phyloP scores from a whole-genome alignment of 2,888 invertebrate species.

The Panzeria rudis region DNA sequence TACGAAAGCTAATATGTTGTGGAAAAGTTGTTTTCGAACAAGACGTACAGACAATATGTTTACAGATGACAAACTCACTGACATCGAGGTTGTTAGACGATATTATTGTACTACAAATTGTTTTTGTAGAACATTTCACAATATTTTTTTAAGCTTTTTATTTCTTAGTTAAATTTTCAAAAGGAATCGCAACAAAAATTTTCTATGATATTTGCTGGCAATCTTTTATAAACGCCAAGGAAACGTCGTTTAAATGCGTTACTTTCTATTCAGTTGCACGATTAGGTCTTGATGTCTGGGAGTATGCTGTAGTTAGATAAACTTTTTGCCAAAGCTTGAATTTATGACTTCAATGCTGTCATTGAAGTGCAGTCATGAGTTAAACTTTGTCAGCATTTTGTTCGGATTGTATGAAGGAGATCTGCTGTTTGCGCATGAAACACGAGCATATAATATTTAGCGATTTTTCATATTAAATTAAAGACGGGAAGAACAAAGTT shows the following conservation, averaged over 20 bases:
- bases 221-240: conserved; percentile 4
- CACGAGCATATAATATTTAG: background rate
- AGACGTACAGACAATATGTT: conserved; percentile 7
- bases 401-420: background rate
- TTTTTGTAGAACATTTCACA: conserved; percentile 1
- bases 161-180: background rate
- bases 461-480: conserved; percentile 11
- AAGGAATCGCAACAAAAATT: conserved; percentile 21
- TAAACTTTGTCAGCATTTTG: conserved; percentile 31
- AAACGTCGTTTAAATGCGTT: conserved; percentile 44
- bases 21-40: conserved; percentile 14
- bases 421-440: background rate
- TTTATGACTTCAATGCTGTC: conserved; percentile 37
- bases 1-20: conserved; percentile 13
- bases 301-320: conserved; percentile 38
- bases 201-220: conserved; percentile 31
- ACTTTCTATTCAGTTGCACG: conserved; percentile 31
- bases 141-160: background rate
- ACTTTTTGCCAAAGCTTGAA: conserved; percentile 47
- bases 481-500: background rate
- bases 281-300: conserved; percentile 17
- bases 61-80: background rate
- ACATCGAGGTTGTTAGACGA: conserved; percentile 4
- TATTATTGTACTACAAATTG: background rate
- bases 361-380: conserved; percentile 51